phyloP scores from a whole-genome alignment of 1,140 invertebrate genomes.

The Euschistus heros region DNA sequence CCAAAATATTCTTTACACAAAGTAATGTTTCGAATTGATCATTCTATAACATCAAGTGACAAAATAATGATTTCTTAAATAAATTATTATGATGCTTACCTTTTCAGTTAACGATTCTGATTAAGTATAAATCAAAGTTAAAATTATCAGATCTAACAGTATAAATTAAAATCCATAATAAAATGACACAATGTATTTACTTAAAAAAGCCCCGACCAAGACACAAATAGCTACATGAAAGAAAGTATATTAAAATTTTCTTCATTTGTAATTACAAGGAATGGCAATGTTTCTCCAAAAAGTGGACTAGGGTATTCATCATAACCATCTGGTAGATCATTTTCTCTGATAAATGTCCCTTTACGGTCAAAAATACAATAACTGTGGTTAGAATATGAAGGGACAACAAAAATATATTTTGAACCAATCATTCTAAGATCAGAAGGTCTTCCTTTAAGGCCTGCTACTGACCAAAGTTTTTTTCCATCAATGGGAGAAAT shows the following conservation, averaged over 20 bases:
- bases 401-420: conserved; percentile 10
- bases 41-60: too few relatives aligned
- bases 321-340: background rate
- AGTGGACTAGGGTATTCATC: conserved; percentile 5
- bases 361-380: conserved; percentile 1
- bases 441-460: background rate
- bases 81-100: too few relatives aligned
- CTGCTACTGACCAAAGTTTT: background rate
- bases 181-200: too few relatives aligned
- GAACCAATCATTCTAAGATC: background rate
- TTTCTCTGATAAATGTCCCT: background rate
- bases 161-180: too few relatives aligned
- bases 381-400: background rate
- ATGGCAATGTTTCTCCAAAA: conserved; percentile 7
- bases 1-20: too few relatives aligned
- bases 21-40: too few relatives aligned
- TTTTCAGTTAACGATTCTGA: too few relatives aligned
- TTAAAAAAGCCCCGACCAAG: too few relatives aligned
- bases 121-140: too few relatives aligned
- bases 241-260: conserved; percentile 3
- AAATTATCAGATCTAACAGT: too few relatives aligned
- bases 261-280: conserved; percentile 6
- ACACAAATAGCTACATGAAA: background rate
- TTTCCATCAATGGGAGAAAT: background rate
- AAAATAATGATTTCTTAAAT: too few relatives aligned